phyloP scores from a whole-genome alignment of 37 sponge, comb jelly and placozoan species.

The Beroe forskalii region DNA sequence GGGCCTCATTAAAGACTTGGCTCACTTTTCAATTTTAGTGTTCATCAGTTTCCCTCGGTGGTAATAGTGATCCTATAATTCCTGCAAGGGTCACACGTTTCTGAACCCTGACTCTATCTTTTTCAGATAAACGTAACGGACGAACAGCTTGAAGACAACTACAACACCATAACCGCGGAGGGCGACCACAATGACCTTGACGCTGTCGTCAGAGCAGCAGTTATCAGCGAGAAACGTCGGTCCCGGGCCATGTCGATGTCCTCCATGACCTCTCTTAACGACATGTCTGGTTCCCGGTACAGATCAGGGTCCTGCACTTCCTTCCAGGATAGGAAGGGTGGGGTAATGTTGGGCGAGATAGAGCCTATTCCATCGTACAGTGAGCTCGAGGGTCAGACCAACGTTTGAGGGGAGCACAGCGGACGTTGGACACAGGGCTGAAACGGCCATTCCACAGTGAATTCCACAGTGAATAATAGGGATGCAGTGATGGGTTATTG shows the following conservation, averaged over 20 bases:
- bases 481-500: too few species aligned
- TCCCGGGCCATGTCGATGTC: constrained; percentile 10
- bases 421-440: too few species aligned
- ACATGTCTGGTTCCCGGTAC: background rate
- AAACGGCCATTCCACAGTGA: too few species aligned
- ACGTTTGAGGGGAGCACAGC: too few species aligned
- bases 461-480: too few species aligned
- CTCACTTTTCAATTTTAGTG: too few species aligned
- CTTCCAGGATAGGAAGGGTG: too few species aligned
- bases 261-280: background rate
- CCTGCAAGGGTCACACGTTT: background rate
- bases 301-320: background rate
- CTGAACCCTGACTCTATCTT: too few species aligned
- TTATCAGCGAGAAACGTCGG: constrained; percentile 59
- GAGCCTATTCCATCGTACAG: background rate
- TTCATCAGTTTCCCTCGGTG: too few species aligned
- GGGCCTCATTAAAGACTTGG: too few species aligned
- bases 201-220: constrained; percentile 21
- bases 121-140: background rate
- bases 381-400: background rate
- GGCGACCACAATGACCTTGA: constrained; percentile 39
- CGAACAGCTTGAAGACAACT: constrained; percentile 2
- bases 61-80: too few species aligned
- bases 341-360: background rate
- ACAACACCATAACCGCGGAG: constrained; percentile 22